Evolutionary conservation across 2,113 vertebrate genomes (phyloP).

Genomic region (Montifringilla adamsi): DNA sequence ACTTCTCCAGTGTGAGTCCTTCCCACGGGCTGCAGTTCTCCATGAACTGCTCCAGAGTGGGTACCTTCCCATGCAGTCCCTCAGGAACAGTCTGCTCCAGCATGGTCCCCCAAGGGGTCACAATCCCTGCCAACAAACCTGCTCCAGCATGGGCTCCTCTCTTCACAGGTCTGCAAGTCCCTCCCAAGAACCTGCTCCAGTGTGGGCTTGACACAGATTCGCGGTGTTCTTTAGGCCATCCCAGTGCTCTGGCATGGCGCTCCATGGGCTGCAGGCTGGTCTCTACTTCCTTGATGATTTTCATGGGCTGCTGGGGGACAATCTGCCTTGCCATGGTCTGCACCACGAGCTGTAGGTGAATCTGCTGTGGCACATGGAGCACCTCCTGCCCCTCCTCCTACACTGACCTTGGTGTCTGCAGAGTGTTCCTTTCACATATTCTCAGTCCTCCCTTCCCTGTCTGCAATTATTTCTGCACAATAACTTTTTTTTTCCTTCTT

Average conservation of each 20-base stretch:
- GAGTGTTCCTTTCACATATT: not conserved
- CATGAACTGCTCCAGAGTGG: not conserved
- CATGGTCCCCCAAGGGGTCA: not conserved
- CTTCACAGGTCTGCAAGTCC: not conserved
- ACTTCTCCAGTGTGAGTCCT: not conserved
- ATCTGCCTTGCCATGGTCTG: not conserved
- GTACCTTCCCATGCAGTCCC: not conserved
- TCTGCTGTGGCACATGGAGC: not conserved
- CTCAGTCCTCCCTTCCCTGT: not conserved
- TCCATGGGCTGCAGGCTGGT: not conserved
- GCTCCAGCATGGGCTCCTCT: not conserved
- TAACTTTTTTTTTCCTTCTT: not conserved
- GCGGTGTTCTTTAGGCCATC: not conserved
- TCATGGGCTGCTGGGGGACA: not conserved
- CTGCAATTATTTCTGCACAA: not conserved
- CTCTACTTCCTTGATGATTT: not conserved
- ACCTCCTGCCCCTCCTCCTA: not conserved
- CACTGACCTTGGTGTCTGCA: not conserved
- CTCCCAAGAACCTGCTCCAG: not conserved
- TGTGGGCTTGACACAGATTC: not conserved
- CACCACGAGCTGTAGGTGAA: not conserved
- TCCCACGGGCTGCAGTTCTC: not conserved
- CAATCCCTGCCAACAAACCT: not conserved
- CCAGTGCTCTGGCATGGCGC: not conserved
- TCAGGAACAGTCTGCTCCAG: not conserved